phyloP scores from a whole-genome alignment of 2,113 vertebrate species.

The Catharus fuscescens region DNA sequence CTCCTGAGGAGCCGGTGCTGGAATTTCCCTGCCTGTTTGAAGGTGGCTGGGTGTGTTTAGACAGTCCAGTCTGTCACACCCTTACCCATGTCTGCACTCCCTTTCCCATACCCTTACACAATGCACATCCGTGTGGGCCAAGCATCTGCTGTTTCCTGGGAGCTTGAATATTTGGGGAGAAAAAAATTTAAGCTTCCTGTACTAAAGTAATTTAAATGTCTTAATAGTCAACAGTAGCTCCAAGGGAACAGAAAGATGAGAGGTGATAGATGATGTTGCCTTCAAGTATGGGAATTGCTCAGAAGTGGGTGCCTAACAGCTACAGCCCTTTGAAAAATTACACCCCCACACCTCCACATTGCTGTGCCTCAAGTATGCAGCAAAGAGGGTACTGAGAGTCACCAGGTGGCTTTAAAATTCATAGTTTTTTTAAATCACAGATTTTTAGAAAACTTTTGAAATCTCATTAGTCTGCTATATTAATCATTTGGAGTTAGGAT shows the following conservation, averaged over 20 bases:
- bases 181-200: background rate
- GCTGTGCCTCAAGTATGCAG: background rate
- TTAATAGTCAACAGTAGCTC: background rate
- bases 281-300: background rate
- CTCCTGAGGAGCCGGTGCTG: background rate
- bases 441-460: background rate
- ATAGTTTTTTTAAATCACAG: background rate
- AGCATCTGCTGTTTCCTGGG: background rate
- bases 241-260: background rate
- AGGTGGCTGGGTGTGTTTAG: background rate
- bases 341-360: background rate
- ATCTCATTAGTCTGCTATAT: background rate
- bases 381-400: background rate
- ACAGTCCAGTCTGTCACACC: background rate
- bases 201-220: background rate
- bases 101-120: background rate
- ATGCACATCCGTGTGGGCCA: rapidly evolving
- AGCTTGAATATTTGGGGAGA: background rate
- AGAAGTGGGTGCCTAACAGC: background rate
- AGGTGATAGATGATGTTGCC: background rate
- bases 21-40: background rate
- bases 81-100: background rate
- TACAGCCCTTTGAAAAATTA: background rate
- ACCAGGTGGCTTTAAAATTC: background rate
- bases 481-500: background rate